Percentiles rank a stretch among this genome's conserved stretches.
phyloP scores from a whole-genome alignment of 2,797 vertebrate species.

The Phylloscopus collybita region DNA sequence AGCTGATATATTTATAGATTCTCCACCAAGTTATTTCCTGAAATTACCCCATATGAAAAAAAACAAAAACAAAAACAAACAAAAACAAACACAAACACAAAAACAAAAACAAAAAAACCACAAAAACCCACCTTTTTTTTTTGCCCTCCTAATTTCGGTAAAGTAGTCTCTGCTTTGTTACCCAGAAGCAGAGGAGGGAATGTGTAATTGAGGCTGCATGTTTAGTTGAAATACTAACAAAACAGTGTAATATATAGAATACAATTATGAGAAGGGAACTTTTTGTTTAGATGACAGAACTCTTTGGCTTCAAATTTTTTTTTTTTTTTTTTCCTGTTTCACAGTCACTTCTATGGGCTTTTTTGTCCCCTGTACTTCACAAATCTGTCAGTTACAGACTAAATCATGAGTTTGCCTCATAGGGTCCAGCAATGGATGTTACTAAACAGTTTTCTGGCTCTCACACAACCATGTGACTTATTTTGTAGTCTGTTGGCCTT shows the following conservation, averaged over 20 bases:
- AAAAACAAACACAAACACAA: neutral
- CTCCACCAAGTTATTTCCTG: neutral
- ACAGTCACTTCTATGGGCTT: rapidly evolving
- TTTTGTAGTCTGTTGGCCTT: neutral
- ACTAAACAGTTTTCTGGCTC: neutral
- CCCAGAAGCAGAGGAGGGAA: neutral
- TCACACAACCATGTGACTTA: neutral
- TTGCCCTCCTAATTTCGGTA: neutral
- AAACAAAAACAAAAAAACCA: neutral
- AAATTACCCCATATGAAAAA: neutral
- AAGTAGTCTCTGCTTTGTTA: neutral
- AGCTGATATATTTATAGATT: neutral
- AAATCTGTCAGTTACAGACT: neutral
- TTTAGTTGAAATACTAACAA: neutral
- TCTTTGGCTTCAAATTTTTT: neutral
- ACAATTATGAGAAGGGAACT: neutral
- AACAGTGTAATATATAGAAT: neutral
- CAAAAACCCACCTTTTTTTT: neutral
- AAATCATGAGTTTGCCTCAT: neutral
- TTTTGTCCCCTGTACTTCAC: neutral
- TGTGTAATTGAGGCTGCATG: neutral
- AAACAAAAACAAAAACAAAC: neutral
- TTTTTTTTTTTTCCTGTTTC: neutral
- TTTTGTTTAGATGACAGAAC: neutral
- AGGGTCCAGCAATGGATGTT: neutral